phyloP scores from a whole-genome alignment of 2,113 vertebrate genomes.

The Trichomycterus rosablanca region DNA sequence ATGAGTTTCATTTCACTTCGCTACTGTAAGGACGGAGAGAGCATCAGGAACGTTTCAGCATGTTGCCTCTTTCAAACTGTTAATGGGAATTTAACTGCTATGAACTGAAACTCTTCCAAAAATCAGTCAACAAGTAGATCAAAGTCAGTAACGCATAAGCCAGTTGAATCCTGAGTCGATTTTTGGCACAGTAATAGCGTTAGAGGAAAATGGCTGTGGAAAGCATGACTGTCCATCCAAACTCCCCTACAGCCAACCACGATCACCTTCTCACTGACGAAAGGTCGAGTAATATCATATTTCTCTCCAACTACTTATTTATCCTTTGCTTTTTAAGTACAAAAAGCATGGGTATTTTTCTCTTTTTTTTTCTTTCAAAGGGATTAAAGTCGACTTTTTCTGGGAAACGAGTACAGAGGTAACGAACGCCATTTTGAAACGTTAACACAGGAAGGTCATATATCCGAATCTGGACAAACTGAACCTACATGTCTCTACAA shows the following conservation, averaged over 20 bases:
- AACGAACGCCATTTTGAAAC: slow-evolving; percentile 74
- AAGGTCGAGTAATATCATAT: slow-evolving; percentile 88
- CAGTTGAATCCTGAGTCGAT: slow-evolving; percentile 72
- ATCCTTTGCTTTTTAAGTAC: slow-evolving; percentile 73
- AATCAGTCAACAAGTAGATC: slow-evolving; percentile 72
- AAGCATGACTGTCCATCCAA: slow-evolving; percentile 87
- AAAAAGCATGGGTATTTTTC: slow-evolving; percentile 67
- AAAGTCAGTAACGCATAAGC: slow-evolving; percentile 79
- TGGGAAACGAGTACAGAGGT: slow-evolving; percentile 76
- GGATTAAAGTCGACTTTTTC: slow-evolving; percentile 77
- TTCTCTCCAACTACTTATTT: slow-evolving; percentile 77
- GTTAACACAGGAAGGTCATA: slow-evolving; percentile 68
- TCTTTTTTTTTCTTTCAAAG: slow-evolving; percentile 67
- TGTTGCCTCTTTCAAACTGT: slow-evolving; percentile 74
- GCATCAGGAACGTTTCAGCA: slow-evolving; percentile 73
- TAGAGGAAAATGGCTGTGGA: slow-evolving; percentile 86
- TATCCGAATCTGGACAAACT: slow-evolving; percentile 56
- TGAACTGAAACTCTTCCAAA: slow-evolving; percentile 75
- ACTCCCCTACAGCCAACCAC: slow-evolving; percentile 82
- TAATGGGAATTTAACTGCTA: slow-evolving; percentile 73
- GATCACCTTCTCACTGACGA: slow-evolving; percentile 85
- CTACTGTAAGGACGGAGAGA: slow-evolving; percentile 76
- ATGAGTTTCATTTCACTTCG: slow-evolving; percentile 75
- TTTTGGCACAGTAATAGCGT: slow-evolving; percentile 71
- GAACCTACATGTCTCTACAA: slow-evolving; percentile 44